Percentiles rank a stretch among this genome's conserved stretches.
phyloP scores from a whole-genome alignment of 2,797 vertebrate genomes.

The Aulostomus chinensis region DNA sequence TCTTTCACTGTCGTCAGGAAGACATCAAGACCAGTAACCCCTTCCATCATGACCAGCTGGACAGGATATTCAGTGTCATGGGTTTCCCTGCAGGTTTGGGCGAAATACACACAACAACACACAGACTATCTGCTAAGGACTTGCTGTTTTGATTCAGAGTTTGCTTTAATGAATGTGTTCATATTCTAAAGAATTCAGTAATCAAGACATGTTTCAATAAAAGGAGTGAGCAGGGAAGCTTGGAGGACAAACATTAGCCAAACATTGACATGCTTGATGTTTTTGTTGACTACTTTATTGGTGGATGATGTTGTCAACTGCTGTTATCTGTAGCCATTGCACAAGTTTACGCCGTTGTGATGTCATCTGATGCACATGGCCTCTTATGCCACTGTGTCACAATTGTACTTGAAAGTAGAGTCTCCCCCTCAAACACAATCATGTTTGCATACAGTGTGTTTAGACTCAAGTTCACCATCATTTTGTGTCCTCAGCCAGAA shows the following conservation, averaged over 20 bases:
- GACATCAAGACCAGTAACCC: constrained; percentile 99
- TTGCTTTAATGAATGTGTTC: neutral
- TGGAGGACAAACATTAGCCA: too few relatives aligned
- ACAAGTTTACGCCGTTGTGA: too few relatives aligned
- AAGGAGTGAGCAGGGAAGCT: neutral
- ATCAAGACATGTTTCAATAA: too few relatives aligned
- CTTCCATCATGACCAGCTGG: constrained; percentile 96
- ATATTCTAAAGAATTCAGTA: neutral
- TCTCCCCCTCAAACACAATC: neutral
- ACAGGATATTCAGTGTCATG: constrained; percentile 98
- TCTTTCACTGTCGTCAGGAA: constrained; percentile 98
- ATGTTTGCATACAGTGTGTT: neutral
- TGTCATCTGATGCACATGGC: too few relatives aligned
- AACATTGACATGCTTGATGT: neutral
- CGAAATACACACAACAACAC: constrained; percentile 5
- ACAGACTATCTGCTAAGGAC: neutral
- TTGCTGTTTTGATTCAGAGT: neutral
- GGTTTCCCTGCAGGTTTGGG: constrained; percentile 95
- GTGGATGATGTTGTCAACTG: too few relatives aligned
- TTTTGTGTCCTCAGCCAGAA: too few relatives aligned
- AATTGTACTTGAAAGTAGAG: neutral
- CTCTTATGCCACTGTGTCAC: too few relatives aligned
- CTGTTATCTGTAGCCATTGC: too few relatives aligned
- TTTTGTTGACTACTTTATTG: too few relatives aligned
- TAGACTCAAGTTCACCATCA: too few relatives aligned